A percentile compares a stretch with the other conserved stretches of the same genome.
Conservation (phyloP, 2,797 vertebrate species). For the Chromis chromis region DNA sequence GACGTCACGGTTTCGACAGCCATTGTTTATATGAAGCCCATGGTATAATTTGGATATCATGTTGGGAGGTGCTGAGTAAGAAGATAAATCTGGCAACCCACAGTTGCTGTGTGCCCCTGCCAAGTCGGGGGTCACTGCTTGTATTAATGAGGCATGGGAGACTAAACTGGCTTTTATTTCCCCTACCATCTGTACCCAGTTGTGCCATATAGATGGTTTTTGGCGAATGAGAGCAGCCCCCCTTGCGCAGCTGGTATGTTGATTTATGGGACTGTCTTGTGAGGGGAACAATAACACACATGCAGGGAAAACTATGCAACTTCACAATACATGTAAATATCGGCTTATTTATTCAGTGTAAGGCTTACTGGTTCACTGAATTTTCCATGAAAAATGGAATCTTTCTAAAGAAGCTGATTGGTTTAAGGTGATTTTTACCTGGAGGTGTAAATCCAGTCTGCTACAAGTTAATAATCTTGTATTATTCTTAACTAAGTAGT, state of each 20-base stretch:
- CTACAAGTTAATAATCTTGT: too few species aligned
- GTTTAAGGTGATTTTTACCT: neutral
- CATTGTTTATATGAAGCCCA: neutral
- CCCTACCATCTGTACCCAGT: constrained; percentile 69
- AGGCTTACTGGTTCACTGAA: neutral
- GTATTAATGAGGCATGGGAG: constrained; percentile 73
- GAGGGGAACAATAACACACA: constrained; percentile 16
- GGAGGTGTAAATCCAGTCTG: too few species aligned
- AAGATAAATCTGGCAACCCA: constrained; percentile 46
- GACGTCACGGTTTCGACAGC: neutral
- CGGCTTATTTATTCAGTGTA: constrained; percentile 3
- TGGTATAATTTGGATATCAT: constrained; percentile 13
- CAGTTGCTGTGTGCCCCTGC: constrained; percentile 46
- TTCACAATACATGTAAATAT: constrained; percentile 20
- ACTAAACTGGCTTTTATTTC: constrained; percentile 70
- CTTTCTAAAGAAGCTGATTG: neutral
- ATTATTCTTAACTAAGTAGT: too few species aligned
- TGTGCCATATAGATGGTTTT: constrained; percentile 47
- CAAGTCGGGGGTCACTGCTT: constrained; percentile 67
- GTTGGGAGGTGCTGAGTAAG: constrained; percentile 53
- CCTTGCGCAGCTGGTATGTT: constrained; percentile 33
- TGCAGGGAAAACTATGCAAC: constrained; percentile 11
- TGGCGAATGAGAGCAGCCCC: constrained; percentile 31
- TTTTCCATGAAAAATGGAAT: neutral
- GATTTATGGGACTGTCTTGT: constrained; percentile 57